phyloP scores from a whole-genome alignment of 1,140 invertebrate genomes.

The Drosophila azteca region DNA sequence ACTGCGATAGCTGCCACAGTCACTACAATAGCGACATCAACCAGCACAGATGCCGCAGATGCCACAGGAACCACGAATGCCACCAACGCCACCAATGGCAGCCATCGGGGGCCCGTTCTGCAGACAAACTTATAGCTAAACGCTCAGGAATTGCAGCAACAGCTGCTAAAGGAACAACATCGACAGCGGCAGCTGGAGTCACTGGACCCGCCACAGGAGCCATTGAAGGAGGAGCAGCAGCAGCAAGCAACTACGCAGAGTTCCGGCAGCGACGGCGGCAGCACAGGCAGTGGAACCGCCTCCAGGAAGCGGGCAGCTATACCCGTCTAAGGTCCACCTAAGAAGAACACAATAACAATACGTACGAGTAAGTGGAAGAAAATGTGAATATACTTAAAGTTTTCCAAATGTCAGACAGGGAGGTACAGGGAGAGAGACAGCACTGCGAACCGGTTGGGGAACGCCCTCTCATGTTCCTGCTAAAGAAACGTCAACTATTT shows the following conservation, averaged over 20 bases:
- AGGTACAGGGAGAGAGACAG: too few relatives aligned
- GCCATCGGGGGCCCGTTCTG: slow-evolving; percentile 54
- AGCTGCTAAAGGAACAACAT: slow-evolving; percentile 65
- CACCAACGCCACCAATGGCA: slow-evolving; percentile 21
- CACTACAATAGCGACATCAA: not conserved
- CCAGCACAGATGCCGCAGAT: slow-evolving; percentile 16
- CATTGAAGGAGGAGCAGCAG: slow-evolving; percentile 13
- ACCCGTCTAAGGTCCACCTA: slow-evolving; percentile 56
- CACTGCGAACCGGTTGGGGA: too few relatives aligned
- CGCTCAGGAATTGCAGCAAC: slow-evolving; percentile 74
- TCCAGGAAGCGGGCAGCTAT: slow-evolving; percentile 75
- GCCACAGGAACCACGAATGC: slow-evolving; percentile 22
- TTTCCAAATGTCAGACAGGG: not conserved
- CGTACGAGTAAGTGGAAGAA: slow-evolving; percentile 10
- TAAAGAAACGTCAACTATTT: slow-evolving; percentile 15
- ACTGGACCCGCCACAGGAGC: slow-evolving; percentile 19
- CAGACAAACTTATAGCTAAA: slow-evolving; percentile 83
- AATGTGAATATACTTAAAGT: slow-evolving; percentile 8
- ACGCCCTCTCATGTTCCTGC: not conserved
- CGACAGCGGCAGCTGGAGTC: slow-evolving; percentile 44
- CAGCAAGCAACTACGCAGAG: slow-evolving; percentile 26
- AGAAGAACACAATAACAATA: not conserved
- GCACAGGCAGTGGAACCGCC: slow-evolving; percentile 55
- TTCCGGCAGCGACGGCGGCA: slow-evolving; percentile 57
- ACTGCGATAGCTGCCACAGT: slow-evolving; percentile 9